Base-by-base conservation (phyloP, 2,888 invertebrate species). In the Eledone cirrhosa region DNA sequence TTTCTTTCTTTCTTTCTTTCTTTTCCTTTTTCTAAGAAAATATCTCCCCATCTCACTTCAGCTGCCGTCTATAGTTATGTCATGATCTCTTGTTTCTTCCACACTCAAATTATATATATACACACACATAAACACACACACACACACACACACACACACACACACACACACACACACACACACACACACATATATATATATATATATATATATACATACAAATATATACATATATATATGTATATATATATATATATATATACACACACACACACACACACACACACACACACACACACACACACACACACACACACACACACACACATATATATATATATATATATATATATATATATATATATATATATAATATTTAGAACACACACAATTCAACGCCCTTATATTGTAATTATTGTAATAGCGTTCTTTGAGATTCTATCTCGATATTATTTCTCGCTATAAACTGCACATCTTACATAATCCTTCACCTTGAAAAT, bases 211-310 rank as follows among this genome's bases (percentile, higher is more conserved):
- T 19, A 19, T 33, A 2, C 22, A 27, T 1, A 72, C 29, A 72
- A 8, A 27, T 72, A 69, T 29, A 16, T 72, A 27, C 7, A 72
- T 72, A 72, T 2, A 72, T 72, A 72, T 16, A 72, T 72, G 27
- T 16, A 72, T 72, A 27, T 33, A 72, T 72, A 19, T 16, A 72
- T 72, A 72, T 33, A 72, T 72, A 72, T 2, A 72, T 72, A 72
- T 33, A 72, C 27, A 72, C 27, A 3, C 27, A 72, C 27, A 4
- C 27, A 19, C n/a, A 72, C 27, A 3, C n/a, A 72, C 3, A 72
- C 27, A 72, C 2, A 72, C n/a, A 72, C 27, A 2, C n/a, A 59
- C 5, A 59, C 14, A 59, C 24, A 24, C 3, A 59, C 24, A 59
- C 14, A 59, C 4, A 24, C n/a, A 0, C 65, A 65, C 65, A 0